Evolutionary conservation across 2,888 invertebrate species (phyloP), one percentile per base, ranked within the genome.

Genomic region (Steromphala cineraria): DNA sequence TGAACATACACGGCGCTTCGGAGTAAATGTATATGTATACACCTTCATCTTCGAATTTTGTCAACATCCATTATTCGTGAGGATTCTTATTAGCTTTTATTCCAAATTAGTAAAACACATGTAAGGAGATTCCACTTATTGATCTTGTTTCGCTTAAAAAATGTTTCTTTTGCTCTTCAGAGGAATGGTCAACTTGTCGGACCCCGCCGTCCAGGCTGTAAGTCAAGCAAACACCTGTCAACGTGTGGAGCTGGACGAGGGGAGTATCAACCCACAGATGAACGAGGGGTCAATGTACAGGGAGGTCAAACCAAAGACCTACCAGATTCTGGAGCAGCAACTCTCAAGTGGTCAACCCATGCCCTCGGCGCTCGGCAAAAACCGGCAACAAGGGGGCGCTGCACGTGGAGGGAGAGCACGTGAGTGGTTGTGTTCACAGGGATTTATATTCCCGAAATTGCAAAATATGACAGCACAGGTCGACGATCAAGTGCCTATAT

Each of bases 291-390:
- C 89, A 21, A 89, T 85, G 10, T 93, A 87, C 87, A 89, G 92
- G 82, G 88, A 92, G 67, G 91, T 93, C n/a, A 87, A 87, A 53
- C 91, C 92, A 17, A 93, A 93, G 84, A 92, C 93, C 40, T 93
- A 91, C 86, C 85, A 92, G 83, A 88, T 92, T 24, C 85, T 93
- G 74, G 89, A 92, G 81, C 87, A 88, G 21, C 91, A 92, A 83
- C 82, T 92, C 40, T 80, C 79, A 1, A 78, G 82, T 3, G 8
- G 67, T 10, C 81, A 80, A 5, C 82, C 82, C 0, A 53, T 67
- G 15, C 75, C 79, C 7, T 67, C 80, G 10, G 80, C 81, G 1
- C 83, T 75, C 31, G 56, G 78, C 19, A 40, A 55, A 10, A 28
- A 28, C 62, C 24, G 28, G 62, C 28, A 15, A 10, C 19, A 24